Conservation (phyloP, 1,140 invertebrate species). For the Macrobrachium nipponense region DNA sequence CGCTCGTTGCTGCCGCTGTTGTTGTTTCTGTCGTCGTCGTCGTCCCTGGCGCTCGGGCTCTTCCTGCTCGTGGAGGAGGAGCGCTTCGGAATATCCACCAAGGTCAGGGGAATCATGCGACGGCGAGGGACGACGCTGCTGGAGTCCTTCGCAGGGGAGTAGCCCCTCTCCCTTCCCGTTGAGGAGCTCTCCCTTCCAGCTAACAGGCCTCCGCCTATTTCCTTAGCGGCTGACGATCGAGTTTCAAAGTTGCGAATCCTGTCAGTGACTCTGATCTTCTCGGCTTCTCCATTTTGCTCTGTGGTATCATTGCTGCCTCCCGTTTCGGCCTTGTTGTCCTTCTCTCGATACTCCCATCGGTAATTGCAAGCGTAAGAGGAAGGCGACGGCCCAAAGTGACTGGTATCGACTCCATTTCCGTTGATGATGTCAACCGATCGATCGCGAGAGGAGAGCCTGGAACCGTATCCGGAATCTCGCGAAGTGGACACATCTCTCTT, state of each 20-base stretch:
- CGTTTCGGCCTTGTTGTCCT: conserved; percentile 9
- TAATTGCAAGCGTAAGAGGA: conserved; percentile 59
- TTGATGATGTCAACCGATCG: conserved; percentile 53
- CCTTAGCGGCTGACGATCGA: conserved; percentile 15
- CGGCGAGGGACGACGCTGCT: conserved; percentile 22
- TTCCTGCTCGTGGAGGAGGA: conserved; percentile 32
- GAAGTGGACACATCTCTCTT: conserved; percentile 37
- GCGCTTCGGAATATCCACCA: conserved; percentile 24
- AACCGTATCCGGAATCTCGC: conserved; percentile 56
- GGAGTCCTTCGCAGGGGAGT: background rate
- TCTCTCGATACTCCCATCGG: conserved; percentile 53
- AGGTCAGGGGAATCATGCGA: background rate
- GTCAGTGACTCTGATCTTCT: conserved; percentile 55
- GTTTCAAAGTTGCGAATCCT: conserved; percentile 53
- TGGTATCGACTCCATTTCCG: conserved; percentile 56
- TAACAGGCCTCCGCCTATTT: conserved; percentile 23
- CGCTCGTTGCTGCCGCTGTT: conserved; percentile 36
- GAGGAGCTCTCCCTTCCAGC: conserved; percentile 41
- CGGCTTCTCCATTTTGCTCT: conserved; percentile 48
- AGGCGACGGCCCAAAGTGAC: conserved; percentile 41
- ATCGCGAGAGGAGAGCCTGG: conserved; percentile 54
- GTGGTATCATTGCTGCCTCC: conserved; percentile 14
- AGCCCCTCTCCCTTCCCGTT: background rate
- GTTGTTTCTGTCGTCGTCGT: conserved; percentile 25
- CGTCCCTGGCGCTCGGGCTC: conserved; percentile 9